phyloP scores from a whole-genome alignment of 2,797 vertebrate species.

The Oreochromis grahami region DNA sequence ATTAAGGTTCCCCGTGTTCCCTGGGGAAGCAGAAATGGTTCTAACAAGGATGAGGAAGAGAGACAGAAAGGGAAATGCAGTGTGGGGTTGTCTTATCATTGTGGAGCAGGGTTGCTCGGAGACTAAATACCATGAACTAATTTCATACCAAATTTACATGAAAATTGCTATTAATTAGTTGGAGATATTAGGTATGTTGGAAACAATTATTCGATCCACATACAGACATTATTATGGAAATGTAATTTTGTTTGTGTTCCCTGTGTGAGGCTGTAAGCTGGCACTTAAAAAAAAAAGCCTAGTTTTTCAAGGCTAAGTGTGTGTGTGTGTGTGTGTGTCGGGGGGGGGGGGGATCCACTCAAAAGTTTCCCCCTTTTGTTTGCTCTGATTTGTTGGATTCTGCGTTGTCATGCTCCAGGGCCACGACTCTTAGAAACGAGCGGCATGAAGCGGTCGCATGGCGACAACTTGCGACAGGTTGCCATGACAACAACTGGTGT shows the following conservation, averaged over 20 bases:
- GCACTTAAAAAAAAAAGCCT: background rate
- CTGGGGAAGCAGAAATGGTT: background rate
- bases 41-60: constrained; percentile 1
- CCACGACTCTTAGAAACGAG: background rate
- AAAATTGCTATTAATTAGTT: constrained; percentile 44
- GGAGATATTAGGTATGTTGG: constrained; percentile 7
- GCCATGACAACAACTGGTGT: constrained; percentile 56
- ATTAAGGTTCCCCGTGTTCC: background rate
- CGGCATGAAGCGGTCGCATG: background rate
- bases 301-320: background rate
- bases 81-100: constrained; percentile 32
- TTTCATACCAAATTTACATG: constrained; percentile 57
- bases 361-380: background rate
- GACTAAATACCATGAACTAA: constrained; percentile 36
- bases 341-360: background rate
- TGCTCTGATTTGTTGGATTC: constrained; percentile 11
- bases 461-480: constrained; percentile 36
- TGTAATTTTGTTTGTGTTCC: constrained; percentile 13
- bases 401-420: constrained; percentile 6
- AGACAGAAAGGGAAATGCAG: background rate
- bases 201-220: constrained; percentile 15
- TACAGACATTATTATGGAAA: constrained; percentile 29
- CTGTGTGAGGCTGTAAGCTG: background rate
- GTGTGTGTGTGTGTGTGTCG: background rate
- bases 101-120: constrained; percentile 37